Conservation (phyloP, 2,888 invertebrate genomes). For the Spilosoma lubricipeda region DNA sequence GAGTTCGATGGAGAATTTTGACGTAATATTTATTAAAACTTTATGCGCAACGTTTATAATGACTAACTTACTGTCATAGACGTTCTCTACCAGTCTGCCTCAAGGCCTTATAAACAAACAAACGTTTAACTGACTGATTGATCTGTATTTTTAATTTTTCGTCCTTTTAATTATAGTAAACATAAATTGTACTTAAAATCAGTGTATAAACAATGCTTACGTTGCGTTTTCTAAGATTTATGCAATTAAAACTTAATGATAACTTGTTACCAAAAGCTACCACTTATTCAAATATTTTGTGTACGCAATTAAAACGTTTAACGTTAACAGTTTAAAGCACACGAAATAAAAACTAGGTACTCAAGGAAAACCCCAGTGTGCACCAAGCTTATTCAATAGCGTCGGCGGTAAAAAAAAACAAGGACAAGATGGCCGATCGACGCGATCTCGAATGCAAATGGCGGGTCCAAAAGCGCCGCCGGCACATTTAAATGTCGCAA, state of each 20-base stretch:
- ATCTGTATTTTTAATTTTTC: neutral
- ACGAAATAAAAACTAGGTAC: neutral
- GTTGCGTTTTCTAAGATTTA: neutral
- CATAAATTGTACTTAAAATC: neutral
- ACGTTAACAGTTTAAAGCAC: neutral
- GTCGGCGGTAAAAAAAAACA: constrained; percentile 69
- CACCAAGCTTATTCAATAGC: constrained; percentile 41
- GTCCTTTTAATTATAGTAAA: neutral
- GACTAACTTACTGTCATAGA: neutral
- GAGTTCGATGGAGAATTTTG: neutral
- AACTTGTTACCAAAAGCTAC: neutral
- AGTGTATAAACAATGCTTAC: neutral
- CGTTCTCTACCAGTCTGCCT: neutral
- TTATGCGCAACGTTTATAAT: neutral
- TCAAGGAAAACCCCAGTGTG: constrained; percentile 41
- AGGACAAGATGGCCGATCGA: constrained; percentile 74
- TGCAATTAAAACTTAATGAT: neutral
- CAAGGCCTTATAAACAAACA: neutral
- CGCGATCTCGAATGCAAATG: constrained; percentile 83
- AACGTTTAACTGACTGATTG: neutral
- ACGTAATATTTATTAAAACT: neutral
- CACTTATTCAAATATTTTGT: neutral
- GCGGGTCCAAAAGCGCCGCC: constrained; percentile 79
- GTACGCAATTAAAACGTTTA: neutral
- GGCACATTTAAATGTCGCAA: constrained; percentile 81